Evolutionary conservation across 1,140 invertebrate genomes (phyloP), one percentile per base, ranked within the genome.

Genomic region (Zaprionus vittiger): DNA sequence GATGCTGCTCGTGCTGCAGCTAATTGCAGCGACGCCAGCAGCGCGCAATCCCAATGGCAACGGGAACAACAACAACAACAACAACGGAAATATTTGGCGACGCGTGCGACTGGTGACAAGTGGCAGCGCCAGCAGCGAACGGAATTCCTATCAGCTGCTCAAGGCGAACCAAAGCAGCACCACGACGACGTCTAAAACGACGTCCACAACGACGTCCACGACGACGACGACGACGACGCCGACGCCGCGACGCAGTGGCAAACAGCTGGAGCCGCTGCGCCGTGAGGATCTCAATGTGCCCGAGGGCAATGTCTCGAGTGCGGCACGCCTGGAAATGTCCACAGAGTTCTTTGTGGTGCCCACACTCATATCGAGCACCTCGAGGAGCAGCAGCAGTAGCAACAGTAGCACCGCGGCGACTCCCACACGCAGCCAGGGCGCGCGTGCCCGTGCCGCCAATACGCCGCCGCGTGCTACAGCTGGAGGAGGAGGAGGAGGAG

Each of bases 291-390:
- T 80, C 62, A 83, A 82, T 44, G 68, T 91, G 52, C 67, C 63
- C 31, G 76, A 77, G 67, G 37, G 72, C 34, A 91, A 86, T 52
- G 72, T 92, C 12, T 92, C 94, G n/a, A 94, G 94, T 79, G 94
- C 94, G 5, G 94, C 95, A 72, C 94, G 95, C 2, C 86, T 95
- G 26, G 95, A 96, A 90, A 94, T 97, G 94, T 96, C 96, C 85
- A 97, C 96, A 3, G 96, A 97, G 91, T 96, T 96, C 91, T 97
- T 96, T 91, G 93, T 96, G 63, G 94, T 96, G 76, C 96, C 95
- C 12, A 91, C 81, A 26, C 82, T 87, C 3, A 65, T 67, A 5
- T 12, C 77, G 17, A 78, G 71, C 17, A 82, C 49, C n/a, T 41
- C 49, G 37, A 80, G 41, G 55, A 60, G 55, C 73, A 61, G 62